Evolutionary conservation across 2,797 vertebrate species (phyloP), one percentile per base, ranked within the genome.

Genomic region (Fistularia commersonii): DNA sequence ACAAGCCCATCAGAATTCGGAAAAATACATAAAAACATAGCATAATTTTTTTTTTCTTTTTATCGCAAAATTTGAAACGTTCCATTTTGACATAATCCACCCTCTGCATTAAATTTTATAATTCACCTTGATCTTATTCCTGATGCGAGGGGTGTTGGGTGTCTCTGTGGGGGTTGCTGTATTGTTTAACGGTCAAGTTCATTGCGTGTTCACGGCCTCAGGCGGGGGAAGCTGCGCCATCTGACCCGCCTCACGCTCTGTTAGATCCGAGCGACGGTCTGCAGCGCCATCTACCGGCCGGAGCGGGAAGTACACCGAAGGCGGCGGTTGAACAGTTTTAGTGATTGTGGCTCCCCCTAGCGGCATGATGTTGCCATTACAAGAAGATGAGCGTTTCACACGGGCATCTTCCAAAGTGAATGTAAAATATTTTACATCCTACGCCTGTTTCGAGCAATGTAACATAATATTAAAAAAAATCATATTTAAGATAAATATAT

Each of bases 101-200:
- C 0, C 0, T 12, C 0, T 13, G n/a, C 13, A n/a, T 64, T 46
- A 12, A 3, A 9, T 43, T 11, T 50, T 10, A 46, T 44, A 1
- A 33, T 0, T 4, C 0, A 2, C 40, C 15, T 32, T 3, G 32
- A 33, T 23, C 23, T 23, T 23, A 23, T 23, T 23, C 23, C 23
- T 23, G 23, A 23, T 23, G 23, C 41, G 8, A 9, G 7, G n/a
- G 1, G 7, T 35, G n/a, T 11, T 13, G 40, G 12, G 8, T 12
- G n/a, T 7, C 43, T 13, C 12, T 45, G 11, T 0, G 13, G 1
- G 3, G 23, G 13, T 44, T 52, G 13, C 12, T 39, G 1, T 44
- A 55, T 45, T 42, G 49, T 32, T 83, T 87, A 82, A 87, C 60
- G 82, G 82, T 83, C 84, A 87, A 80, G 83, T 87, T 85, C 79